Evolutionary conservation across 1,140 invertebrate genomes (phyloP), one percentile per base, ranked within the genome.

Genomic region (Cyclina sinensis): DNA sequence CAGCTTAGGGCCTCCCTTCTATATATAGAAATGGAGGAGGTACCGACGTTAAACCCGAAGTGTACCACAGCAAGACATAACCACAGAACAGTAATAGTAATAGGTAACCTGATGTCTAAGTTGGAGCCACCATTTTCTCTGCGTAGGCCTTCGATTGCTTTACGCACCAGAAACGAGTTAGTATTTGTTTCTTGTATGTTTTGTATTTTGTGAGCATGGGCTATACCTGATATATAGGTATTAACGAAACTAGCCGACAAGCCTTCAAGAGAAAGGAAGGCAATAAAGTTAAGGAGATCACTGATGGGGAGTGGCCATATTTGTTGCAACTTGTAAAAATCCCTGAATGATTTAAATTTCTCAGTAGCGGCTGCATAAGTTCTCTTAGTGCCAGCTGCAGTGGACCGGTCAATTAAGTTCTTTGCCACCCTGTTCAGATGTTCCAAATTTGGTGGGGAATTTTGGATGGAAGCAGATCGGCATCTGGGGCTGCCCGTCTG

Each of bases 221-320:
- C n/a, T 12, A 74, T 39, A 11, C 70, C 70, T 74, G 70, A 21
- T 35, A 74, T 35, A 39, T 74, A 74, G 9, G 70, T 74, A 24
- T 12, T 9, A 5, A 74, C 32, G n/a, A 24, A 46, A 11, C 18
- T 51, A 0, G 76, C 3, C 21, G 48, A 48, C 16, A 30, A 3
- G 48, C 21, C 51, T 24, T 24, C 3, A 5, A 51, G 18, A 27
- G 46, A 0, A 7, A 12, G 51, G 9, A 7, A 35, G 14, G 46
- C 27, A 30, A 80, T 35, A 54, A 80, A 80, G 18, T 51, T 1
- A 14, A 80, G 21, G 14, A 80, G 37, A 11, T 57, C 39, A 0
- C 51, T 0, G 24, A 30, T 21, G 18, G 16, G n/a, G 48, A 57
- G 0, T 1, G 76, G 43, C 76, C 76, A 80, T 16, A 27, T 21